A percentile compares a stretch with the other conserved stretches of the same genome.
phyloP scores from a whole-genome alignment of 2,113 vertebrate species.

The Plectropomus leopardus region DNA sequence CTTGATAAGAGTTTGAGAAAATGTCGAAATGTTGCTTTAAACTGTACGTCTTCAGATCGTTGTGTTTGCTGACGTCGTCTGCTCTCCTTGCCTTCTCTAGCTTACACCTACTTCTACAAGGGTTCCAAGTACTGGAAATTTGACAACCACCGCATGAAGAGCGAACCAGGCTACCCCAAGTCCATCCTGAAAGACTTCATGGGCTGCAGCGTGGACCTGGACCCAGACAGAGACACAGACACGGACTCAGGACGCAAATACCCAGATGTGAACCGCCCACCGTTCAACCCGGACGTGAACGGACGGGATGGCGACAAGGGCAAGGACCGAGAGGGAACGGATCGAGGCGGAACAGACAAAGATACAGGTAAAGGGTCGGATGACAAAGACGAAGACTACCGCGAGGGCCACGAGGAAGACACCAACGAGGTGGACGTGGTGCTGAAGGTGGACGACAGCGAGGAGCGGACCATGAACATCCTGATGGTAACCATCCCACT shows the following conservation, averaged over 20 bases:
- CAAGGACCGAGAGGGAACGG: conserved; percentile 60
- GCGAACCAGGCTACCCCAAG: conserved; percentile 96
- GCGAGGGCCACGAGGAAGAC: conserved; percentile 75
- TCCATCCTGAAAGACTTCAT: conserved; percentile 97
- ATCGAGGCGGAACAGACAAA: conserved; percentile 51
- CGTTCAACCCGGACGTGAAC: conserved; percentile 87
- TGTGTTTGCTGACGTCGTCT: background rate
- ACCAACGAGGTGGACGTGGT: conserved; percentile 93
- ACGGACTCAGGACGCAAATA: conserved; percentile 76
- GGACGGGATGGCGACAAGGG: conserved; percentile 75
- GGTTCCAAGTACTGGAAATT: conserved; percentile 99
- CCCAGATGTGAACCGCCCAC: conserved; percentile 87
- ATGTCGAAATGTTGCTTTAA: background rate
- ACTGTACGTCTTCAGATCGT: background rate
- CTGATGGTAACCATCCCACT: conserved; percentile 93
- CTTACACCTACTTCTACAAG: conserved; percentile 96
- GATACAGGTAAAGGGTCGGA: conserved; percentile 55
- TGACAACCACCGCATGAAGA: conserved; percentile 95
- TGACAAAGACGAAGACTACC: conserved; percentile 72
- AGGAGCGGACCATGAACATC: conserved; percentile 91
- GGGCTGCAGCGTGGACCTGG: conserved; percentile 91
- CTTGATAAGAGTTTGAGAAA: background rate
- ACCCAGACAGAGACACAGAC: conserved; percentile 78
- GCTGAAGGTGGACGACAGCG: conserved; percentile 93
- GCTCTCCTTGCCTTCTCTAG: conserved; percentile 71